phyloP scores from a whole-genome alignment of 2,113 vertebrate species.

The human (Homo sapiens) region GRCh38 chr9:135012001-135012500 shows the following conservation, averaged over 20 bases:
- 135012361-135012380: not conserved
- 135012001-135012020: not conserved
- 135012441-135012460: not conserved
- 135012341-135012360: not conserved
- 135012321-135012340: not conserved
- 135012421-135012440: not conserved
- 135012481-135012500: fast-evolving
- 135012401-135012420: not conserved
- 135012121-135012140: not conserved
- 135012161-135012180: no score
- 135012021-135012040: not conserved
- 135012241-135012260: not conserved
- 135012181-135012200: not conserved
- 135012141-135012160: not conserved
- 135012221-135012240: not conserved
- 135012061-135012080: not conserved
- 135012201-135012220: not conserved
- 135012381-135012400: not conserved
- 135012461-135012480: fast-evolving
- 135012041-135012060: not conserved
- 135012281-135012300: not conserved
- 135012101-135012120: not conserved
- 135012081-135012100: not conserved
- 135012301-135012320: not conserved
- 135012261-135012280: not conserved